Base-by-base conservation (phyloP, 2,113 vertebrate species). In the Rhadina sibilatrix region DNA sequence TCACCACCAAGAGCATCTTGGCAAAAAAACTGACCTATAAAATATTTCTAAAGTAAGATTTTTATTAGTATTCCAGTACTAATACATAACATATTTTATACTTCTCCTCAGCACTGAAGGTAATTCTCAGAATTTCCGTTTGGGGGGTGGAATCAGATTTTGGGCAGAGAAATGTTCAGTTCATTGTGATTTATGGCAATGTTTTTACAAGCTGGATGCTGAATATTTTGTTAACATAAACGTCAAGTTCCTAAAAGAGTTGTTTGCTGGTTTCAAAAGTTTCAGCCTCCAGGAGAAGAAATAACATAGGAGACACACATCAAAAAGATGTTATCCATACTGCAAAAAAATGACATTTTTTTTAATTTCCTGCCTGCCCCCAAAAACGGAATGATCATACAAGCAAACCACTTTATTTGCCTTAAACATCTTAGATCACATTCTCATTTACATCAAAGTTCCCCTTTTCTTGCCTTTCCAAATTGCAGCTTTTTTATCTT, bases 1-100 rank as follows among this genome's bases (percentile, higher is more conserved):
- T 85, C 79, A 91, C 35, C 71, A 70, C 56, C 38, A 83, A 88
- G n/a, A 96, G 38, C 24, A 92, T 75, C 79, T 87, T 85, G 72
- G 90, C 60, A 94, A 86, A 95, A 95, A 95, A 72, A 27, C 0
- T 66, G 72, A 96, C 83, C 88, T 89, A 86, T 77, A 89, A 90
- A 88, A 49, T 38, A 83, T 40, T 93, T 95, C 76, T 37, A 60
- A 70, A 93, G 54, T 52, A 80, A 81, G 47, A 79, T 53, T 69
- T 96, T 92, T 92, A 81, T 96, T 81, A 95, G 68, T 46, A 90
- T 71, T 88, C 37, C 85, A 87, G 40, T 40, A 40, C 40, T 40
- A 40, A 40, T 40, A 40, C 40, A 40, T 40, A 40, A 40, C 40
- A 40, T 40, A 40, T 40, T 40, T 40, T 40, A 40, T 40, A 40